Evolutionary conservation across 2,888 invertebrate species (phyloP).

Genomic region (Brachylomia viminalis): DNA sequence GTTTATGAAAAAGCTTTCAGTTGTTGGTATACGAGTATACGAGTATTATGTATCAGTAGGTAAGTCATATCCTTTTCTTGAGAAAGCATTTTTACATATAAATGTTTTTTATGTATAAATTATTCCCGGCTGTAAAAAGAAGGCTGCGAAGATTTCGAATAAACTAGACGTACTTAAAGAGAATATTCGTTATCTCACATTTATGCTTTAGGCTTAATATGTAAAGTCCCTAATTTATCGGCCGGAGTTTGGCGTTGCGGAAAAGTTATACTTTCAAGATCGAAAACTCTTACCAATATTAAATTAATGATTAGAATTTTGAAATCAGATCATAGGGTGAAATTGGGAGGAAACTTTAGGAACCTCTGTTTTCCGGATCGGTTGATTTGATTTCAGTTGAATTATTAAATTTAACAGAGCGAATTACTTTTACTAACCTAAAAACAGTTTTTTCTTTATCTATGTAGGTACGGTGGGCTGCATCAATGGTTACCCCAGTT

Average conservation of each 20-base stretch:
- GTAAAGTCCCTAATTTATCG: constrained; percentile 54
- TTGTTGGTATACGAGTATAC: too few species aligned
- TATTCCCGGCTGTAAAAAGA: constrained; percentile 25
- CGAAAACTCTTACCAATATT: constrained; percentile 39
- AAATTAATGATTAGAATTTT: constrained; percentile 38
- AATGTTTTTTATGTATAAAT: constrained; percentile 33
- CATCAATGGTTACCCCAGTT: too few species aligned
- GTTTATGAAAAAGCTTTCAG: constrained; percentile 2
- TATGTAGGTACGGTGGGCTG: neutral
- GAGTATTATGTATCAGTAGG: neutral
- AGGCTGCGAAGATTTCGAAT: constrained; percentile 18
- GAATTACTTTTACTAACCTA: neutral
- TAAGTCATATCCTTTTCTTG: neutral
- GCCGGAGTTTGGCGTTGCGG: constrained; percentile 28
- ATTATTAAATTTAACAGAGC: neutral
- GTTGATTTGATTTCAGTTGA: neutral
- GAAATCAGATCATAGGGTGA: constrained; percentile 22
- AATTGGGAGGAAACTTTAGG: constrained; percentile 26
- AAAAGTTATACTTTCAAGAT: constrained; percentile 38
- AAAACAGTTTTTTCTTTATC: neutral
- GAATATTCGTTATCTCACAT: constrained; percentile 41
- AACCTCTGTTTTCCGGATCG: neutral
- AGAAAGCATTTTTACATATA: constrained; percentile 23
- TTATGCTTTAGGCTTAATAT: constrained; percentile 39
- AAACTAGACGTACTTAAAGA: constrained; percentile 32